Evolutionary conservation across 2,113 vertebrate species (phyloP).

Genomic region (Sturnus vulgaris): DNA sequence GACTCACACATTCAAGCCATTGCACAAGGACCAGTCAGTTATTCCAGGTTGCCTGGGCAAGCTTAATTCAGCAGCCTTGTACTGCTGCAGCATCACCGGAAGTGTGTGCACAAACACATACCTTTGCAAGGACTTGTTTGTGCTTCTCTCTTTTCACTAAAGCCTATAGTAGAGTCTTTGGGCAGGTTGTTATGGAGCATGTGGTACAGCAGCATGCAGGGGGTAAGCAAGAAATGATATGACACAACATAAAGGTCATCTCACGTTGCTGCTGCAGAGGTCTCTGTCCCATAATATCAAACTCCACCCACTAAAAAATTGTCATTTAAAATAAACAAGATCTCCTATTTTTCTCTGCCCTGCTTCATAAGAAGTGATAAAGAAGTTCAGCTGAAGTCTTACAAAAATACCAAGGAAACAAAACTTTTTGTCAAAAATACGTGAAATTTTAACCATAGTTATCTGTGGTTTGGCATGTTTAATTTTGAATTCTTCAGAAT

Average conservation of each 20-base stretch:
- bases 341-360: background rate
- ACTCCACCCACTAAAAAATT: background rate
- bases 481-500: background rate
- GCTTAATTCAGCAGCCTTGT: background rate
- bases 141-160: background rate
- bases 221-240: background rate
- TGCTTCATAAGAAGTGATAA: background rate
- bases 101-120: background rate
- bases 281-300: background rate
- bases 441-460: background rate
- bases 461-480: background rate
- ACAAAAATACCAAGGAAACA: background rate
- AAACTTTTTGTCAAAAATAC: background rate
- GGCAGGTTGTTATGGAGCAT: background rate
- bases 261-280: background rate
- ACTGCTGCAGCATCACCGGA: background rate
- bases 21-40: background rate
- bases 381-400: background rate
- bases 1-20: background rate
- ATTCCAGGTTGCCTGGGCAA: background rate
- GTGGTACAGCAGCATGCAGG: background rate
- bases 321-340: background rate
- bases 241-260: background rate
- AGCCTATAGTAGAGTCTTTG: background rate
- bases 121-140: background rate